Evolutionary conservation across 2,113 vertebrate genomes (phyloP).

Genomic region (Solea senegalensis): DNA sequence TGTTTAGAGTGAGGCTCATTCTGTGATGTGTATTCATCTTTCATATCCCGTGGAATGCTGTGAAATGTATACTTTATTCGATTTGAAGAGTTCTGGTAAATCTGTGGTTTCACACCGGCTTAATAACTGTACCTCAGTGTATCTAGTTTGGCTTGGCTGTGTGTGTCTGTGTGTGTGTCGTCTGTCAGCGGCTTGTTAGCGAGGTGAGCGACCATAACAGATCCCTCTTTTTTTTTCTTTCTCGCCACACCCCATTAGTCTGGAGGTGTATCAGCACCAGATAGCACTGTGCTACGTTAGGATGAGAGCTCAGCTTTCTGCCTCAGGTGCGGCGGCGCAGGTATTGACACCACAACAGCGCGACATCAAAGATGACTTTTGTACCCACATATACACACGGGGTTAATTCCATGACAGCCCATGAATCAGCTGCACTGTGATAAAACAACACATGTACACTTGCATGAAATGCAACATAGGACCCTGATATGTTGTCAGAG

Average conservation of each 20-base stretch:
- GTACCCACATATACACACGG: background rate
- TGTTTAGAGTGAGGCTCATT: background rate
- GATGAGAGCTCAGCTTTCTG: conserved; percentile 59
- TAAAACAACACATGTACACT: background rate
- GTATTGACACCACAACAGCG: conserved; percentile 18
- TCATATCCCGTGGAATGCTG: background rate
- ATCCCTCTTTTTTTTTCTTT: conserved; percentile 26
- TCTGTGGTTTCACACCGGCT: background rate
- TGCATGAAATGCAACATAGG: too few species aligned
- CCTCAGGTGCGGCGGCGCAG: conserved; percentile 52
- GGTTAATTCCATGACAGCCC: background rate
- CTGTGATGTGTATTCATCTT: background rate
- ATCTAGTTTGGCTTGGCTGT: background rate
- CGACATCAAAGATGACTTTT: background rate
- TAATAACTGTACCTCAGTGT: conserved; percentile 5
- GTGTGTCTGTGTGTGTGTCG: conserved; percentile 45
- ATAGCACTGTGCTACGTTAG: conserved; percentile 12
- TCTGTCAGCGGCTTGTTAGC: conserved; percentile 71
- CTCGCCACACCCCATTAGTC: conserved; percentile 63
- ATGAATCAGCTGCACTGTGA: background rate
- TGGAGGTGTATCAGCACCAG: conserved; percentile 35
- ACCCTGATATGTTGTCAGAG: too few species aligned
- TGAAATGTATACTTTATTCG: background rate
- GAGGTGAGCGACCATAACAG: conserved; percentile 64
- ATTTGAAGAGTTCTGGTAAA: background rate